A percentile compares a stretch with the other conserved stretches of the same genome.
These are phyloP conservation scores for Brachypterus glaber DNA, from an alignment of 2,888 invertebrate species.

Conservation along the genomic window DNA sequence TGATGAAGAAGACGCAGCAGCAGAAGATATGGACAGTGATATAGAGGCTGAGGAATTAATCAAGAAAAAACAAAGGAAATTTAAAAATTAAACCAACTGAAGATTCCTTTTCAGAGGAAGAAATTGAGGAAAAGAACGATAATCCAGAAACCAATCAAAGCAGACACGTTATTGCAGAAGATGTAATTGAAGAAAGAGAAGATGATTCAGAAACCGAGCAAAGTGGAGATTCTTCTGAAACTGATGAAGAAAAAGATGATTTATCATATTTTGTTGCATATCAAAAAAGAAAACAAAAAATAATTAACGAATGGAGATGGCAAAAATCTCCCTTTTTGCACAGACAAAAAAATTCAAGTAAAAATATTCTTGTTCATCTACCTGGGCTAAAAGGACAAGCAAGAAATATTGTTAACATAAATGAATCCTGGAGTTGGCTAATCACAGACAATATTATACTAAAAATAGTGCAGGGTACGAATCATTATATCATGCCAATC, in stretches of 20 bases:
- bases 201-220: slow-evolving; percentile 4
- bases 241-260: slow-evolving; percentile 4
- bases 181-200: slow-evolving; percentile 5
- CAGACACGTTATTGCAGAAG: too few relatives aligned
- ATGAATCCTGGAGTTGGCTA: slow-evolving; percentile 7
- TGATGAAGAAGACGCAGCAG: too few relatives aligned
- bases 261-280: neutral
- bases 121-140: too few relatives aligned
- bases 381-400: slow-evolving; percentile 10
- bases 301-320: slow-evolving; percentile 7
- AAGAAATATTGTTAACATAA: slow-evolving; percentile 4
- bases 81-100: too few relatives aligned
- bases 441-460: slow-evolving; percentile 12
- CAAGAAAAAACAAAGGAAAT: too few relatives aligned
- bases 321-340: slow-evolving; percentile 9
- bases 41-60: too few relatives aligned
- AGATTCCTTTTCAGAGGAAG: too few relatives aligned
- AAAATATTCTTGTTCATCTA: slow-evolving; percentile 13
- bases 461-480: slow-evolving; percentile 15
- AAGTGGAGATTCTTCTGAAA: neutral
- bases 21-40: too few relatives aligned
- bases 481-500: slow-evolving; percentile 15
- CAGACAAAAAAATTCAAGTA: slow-evolving; percentile 9
- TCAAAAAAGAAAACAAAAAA: slow-evolving; percentile 4
- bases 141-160: too few relatives aligned